Evolutionary conservation across 2,888 invertebrate genomes (phyloP).

Genomic region (Omphaloscelis lunosa): DNA sequence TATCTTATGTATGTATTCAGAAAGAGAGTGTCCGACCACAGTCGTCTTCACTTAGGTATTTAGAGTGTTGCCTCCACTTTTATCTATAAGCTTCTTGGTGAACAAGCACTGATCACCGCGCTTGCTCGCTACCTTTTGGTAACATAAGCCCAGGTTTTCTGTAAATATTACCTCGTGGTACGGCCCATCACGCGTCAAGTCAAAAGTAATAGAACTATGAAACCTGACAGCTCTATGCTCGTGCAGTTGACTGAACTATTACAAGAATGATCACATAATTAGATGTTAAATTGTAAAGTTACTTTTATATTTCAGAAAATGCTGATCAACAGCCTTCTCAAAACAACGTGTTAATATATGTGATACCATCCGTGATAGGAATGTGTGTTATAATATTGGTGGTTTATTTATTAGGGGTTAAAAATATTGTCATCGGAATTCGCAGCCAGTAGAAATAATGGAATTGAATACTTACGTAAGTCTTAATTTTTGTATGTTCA

Average conservation of each 20-base stretch:
- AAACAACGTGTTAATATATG: not conserved
- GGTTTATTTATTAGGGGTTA: not conserved
- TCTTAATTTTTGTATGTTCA: not conserved
- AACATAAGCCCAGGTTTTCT: not conserved
- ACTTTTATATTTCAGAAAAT: not conserved
- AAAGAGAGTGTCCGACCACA: too few relatives aligned
- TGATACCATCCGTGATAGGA: not conserved
- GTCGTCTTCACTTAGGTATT: too few relatives aligned
- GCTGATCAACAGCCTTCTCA: not conserved
- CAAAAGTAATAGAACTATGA: not conserved
- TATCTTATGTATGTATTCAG: too few relatives aligned
- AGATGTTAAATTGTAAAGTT: not conserved
- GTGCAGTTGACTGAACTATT: not conserved
- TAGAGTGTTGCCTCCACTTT: too few relatives aligned
- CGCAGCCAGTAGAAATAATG: not conserved
- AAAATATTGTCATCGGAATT: not conserved
- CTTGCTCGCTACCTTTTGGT: not conserved
- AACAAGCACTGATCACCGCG: not conserved
- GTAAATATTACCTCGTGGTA: not conserved
- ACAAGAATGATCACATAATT: too few relatives aligned
- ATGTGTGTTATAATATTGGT: too few relatives aligned
- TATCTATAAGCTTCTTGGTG: too few relatives aligned
- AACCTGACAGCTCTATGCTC: not conserved
- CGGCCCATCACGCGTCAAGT: not conserved
- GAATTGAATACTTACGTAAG: conserved; percentile 12